Evolutionary conservation across 2,113 vertebrate genomes (phyloP).

Genomic region (Ptychochromis oligacanthus): DNA sequence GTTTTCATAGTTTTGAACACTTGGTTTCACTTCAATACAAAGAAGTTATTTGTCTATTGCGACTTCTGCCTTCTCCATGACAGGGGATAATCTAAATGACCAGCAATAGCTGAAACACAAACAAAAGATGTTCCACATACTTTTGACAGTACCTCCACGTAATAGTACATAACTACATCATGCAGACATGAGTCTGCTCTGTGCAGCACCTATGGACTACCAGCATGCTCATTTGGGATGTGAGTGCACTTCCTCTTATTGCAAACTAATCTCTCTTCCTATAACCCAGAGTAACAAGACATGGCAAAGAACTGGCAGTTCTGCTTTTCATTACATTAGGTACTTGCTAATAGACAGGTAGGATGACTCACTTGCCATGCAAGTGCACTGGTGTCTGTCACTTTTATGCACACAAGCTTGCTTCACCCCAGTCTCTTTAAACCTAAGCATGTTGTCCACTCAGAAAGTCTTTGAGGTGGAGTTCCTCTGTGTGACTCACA

Average conservation of each 20-base stretch:
- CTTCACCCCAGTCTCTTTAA: neutral
- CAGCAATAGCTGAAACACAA: too few species aligned
- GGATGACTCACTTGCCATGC: conserved; percentile 47
- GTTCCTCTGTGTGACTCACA: conserved; percentile 58
- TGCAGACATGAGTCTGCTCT: neutral
- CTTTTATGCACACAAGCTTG: neutral
- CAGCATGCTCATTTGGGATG: neutral
- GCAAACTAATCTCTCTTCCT: conserved; percentile 8
- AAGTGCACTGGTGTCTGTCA: conserved; percentile 26
- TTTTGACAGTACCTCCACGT: too few species aligned
- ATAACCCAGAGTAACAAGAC: conserved; percentile 30
- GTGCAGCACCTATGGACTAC: neutral
- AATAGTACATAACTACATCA: too few species aligned
- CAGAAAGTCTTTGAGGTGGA: conserved; percentile 31
- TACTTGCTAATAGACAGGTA: conserved; percentile 33
- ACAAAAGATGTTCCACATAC: too few species aligned
- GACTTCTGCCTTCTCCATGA: too few species aligned
- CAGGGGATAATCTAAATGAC: too few species aligned
- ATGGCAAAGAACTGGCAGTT: conserved; percentile 40
- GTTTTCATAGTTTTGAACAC: too few species aligned
- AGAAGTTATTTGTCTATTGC: too few species aligned
- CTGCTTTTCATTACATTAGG: conserved; percentile 53
- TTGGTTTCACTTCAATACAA: too few species aligned
- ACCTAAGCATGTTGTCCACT: conserved; percentile 37
- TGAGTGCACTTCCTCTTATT: conserved; percentile 16